These are phyloP conservation scores for Prolemur simus DNA, from an alignment of 2,113 vertebrate genomes.

Conservation along the genomic window DNA sequence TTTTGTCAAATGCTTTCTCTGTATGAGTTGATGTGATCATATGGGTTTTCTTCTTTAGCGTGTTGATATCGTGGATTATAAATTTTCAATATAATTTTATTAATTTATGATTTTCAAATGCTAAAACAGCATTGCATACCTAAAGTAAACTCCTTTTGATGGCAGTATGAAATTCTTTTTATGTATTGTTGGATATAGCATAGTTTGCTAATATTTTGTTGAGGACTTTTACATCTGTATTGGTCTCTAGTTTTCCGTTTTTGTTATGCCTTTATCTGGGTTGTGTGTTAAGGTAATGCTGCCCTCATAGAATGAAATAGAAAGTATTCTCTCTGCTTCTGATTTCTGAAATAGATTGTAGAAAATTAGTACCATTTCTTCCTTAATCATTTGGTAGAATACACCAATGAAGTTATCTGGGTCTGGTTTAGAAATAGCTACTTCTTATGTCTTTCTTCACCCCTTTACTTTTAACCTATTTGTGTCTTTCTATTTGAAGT, in stretches of 20 bases:
- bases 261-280: neutral
- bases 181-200: neutral
- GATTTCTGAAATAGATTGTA: neutral
- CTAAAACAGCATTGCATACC: neutral
- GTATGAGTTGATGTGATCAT: neutral
- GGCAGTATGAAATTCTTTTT: neutral
- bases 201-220: neutral
- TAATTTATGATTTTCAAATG: constrained; percentile 6
- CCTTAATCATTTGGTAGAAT: neutral
- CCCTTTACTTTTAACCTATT: neutral
- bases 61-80: neutral
- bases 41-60: neutral
- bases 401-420: neutral
- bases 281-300: neutral
- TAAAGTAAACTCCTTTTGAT: neutral
- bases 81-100: neutral
- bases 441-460: neutral
- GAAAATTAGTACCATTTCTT: neutral
- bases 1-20: neutral
- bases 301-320: neutral
- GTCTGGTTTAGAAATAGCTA: neutral
- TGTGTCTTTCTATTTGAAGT: neutral
- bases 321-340: neutral
- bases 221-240: neutral
- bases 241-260: neutral